Base-by-base conservation (phyloP, 2,113 vertebrate species). In the Aramus guarauna region DNA sequence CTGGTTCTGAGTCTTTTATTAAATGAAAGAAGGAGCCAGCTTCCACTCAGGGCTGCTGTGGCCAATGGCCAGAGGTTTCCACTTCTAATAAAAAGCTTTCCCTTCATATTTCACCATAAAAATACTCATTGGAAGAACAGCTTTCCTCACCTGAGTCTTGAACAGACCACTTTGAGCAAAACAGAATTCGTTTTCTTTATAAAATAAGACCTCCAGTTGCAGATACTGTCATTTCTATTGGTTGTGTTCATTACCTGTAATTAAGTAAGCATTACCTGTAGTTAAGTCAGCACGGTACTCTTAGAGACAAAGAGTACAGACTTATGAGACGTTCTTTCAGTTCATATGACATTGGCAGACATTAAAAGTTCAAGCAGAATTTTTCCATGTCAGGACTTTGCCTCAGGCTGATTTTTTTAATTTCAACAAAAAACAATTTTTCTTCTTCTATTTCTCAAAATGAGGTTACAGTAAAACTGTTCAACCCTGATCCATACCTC, bases 351-450 rank as follows among this genome's bases (percentile, higher is more conserved):
- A 75, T 75, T 85, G 53, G 14, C 60, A 94, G 69, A 75, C 32
- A 36, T 52, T 81, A 79, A 68, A 94, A 72, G 52, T 68, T 86
- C 2, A 1, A 92, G 64, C 9, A 85, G 73, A 91, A 92, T 62
- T 94, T 95, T 96, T 95, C 45, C 45, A 39, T 90, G 86, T 72
- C 91, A 96, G 56, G 69, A 62, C 56, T 85, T 88, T 82, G 56
- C 88, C 93, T 88, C 50, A 29, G 90, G 94, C 73, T 85, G 30
- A 15, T 55, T 11, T 58, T n/a, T 39, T 48, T 11, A 22, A 32
- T 88, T 88, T 73, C 8, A 90, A 58, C 4, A 27, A 27, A 43
- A 62, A 7, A 0, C 1, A 3, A 19, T 69, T 83, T 68, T 88
- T 71, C 17, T 55, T 55, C 20, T 58, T 78, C 37, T 68, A 0